These are phyloP conservation scores for Hydrozoanthus gracilis DNA, from an alignment of 92 coral and sea anemone genomes.

Conservation along the genomic window DNA sequence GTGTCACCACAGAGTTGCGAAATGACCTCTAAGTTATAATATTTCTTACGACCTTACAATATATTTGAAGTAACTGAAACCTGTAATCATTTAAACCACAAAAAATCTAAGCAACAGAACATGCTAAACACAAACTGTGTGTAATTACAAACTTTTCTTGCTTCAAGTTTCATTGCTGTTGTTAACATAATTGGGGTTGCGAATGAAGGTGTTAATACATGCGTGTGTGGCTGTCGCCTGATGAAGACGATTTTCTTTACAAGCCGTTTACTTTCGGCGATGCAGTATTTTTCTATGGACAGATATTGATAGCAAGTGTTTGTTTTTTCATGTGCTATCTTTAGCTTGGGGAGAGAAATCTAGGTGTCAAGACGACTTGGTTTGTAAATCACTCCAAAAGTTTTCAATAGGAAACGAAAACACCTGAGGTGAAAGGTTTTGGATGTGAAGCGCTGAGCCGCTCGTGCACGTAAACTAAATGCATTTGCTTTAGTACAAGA, in stretches of 20 bases:
- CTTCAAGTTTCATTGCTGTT: constrained; percentile 50
- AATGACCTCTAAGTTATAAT: constrained; percentile 16
- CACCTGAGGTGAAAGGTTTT: constrained; percentile 14
- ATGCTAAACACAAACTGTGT: constrained; percentile 1
- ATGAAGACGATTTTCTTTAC: constrained; percentile 6
- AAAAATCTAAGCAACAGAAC: constrained; percentile 23
- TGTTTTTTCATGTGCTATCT: constrained; percentile 40
- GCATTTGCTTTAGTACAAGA: background rate
- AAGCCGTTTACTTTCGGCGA: background rate
- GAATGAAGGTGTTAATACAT: constrained; percentile 85
- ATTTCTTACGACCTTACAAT: constrained; percentile 12
- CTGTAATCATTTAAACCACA: constrained; percentile 28
- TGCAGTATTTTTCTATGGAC: constrained; percentile 21
- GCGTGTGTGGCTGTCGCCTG: constrained; percentile 33
- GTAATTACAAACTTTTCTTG: constrained; percentile 36
- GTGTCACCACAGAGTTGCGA: background rate
- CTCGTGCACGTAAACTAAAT: background rate
- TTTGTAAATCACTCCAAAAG: constrained; percentile 47
- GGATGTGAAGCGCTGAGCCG: background rate
- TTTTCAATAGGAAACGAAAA: constrained; percentile 47
- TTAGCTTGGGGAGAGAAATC: constrained; percentile 43
- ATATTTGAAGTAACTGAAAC: constrained; percentile 16
- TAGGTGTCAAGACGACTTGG: constrained; percentile 14
- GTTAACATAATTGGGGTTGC: constrained; percentile 81
- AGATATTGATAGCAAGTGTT: constrained; percentile 36